Conservation (phyloP, 2,797 vertebrate species). For the Toxotes lorentzi region DNA sequence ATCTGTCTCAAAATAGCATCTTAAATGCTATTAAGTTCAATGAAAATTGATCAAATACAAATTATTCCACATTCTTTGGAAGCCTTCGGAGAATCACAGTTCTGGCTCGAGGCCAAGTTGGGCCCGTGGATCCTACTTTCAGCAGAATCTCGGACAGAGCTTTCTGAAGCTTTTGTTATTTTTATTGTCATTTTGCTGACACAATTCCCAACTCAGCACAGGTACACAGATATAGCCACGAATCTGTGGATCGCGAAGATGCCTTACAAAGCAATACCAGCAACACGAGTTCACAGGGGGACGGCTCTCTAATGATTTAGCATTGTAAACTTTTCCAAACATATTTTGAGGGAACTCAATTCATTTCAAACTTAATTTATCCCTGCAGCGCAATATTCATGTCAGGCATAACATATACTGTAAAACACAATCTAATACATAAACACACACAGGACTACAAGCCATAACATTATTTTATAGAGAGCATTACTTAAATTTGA, state of each 20-base stretch:
- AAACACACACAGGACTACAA: conserved; percentile 35
- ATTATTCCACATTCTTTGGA: conserved; percentile 24
- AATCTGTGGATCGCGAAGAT: conserved; percentile 58
- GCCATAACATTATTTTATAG: conserved; percentile 31
- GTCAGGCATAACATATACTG: conserved; percentile 27
- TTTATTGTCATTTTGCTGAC: conserved; percentile 76
- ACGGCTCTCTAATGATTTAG: conserved; percentile 42
- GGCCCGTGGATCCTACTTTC: conserved; percentile 42
- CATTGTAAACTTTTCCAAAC: conserved; percentile 45
- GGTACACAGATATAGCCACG: conserved; percentile 52
- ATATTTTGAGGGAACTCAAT: conserved; percentile 42
- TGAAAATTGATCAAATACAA: conserved; percentile 59
- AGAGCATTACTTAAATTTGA: conserved; percentile 30
- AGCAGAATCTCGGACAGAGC: conserved; percentile 51
- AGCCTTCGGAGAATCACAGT: conserved; percentile 5
- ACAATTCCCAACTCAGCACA: conserved; percentile 72
- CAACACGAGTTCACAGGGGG: conserved; percentile 41
- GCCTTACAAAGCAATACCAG: conserved; percentile 72
- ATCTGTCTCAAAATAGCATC: conserved; percentile 55
- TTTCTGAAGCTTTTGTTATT: conserved; percentile 64
- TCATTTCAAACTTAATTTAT: conserved; percentile 46
- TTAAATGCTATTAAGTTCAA: conserved; percentile 53
- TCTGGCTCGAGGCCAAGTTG: conserved; percentile 38
- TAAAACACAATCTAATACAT: conserved; percentile 26
- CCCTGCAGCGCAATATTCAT: conserved; percentile 26